Evolutionary conservation across 2,797 vertebrate genomes (phyloP), one percentile per base, ranked within the genome.

Genomic region (Paramormyrops hopkinsi): DNA sequence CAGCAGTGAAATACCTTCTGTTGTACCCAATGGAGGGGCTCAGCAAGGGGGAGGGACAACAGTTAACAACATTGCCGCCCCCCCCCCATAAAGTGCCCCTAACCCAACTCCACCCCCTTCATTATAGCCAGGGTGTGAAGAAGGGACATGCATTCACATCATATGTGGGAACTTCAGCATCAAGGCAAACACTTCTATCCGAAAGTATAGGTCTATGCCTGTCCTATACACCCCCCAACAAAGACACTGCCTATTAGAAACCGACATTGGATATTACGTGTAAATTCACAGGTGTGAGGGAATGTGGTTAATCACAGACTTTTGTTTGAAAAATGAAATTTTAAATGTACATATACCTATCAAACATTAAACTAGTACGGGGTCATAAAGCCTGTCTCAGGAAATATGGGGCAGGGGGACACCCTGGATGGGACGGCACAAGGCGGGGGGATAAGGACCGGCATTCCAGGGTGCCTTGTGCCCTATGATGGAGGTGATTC

Each of bases 61-160:
- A 22, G 37, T 48, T 17, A 73, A n/a, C 37, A 17, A 9, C 79
- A 22, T 22, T 8, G 2, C 37, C 37, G 6, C 17, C 29, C 73
- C 9, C 19, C 46, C 12, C 17, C 11, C 1, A 25, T 56, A 37
- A 29, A 33, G n/a, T 19, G 14, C 5, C 85, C 17, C 85, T 41
- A 33, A 56, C 50, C 51, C 12, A 22, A 56, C 29, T 14, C 25
- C 33, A 59, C 0, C 29, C 53, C 53, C 85, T 56, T 87, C 53
- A 87, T 87, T 87, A 87, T 51, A 87, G 53, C 19, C 53, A 19
- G 5, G 7, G 29, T 87, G 85, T 87, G 53, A 87, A 56, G 33
- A n/a, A 29, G 53, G 33, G 53, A n/a, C 25, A 37, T 41, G 51
- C 85, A 87, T 56, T 87, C 53, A 59, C 85, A 87, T 29, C 22